Conservation (phyloP, 2,888 invertebrate genomes). For the Idaea dimidiata region DNA sequence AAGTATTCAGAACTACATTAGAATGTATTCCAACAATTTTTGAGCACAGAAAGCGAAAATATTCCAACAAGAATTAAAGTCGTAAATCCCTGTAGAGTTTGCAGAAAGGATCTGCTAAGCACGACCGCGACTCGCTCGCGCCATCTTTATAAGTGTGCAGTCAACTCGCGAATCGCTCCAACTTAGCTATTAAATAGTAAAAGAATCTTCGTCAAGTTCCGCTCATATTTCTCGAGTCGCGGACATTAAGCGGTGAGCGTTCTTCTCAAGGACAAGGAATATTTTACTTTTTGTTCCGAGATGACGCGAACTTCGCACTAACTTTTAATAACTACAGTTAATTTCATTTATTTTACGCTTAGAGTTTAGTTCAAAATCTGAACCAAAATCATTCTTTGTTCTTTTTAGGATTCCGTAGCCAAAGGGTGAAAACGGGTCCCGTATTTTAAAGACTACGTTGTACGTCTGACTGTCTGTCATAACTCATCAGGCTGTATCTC, state of each 20-base stretch:
- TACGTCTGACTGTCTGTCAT: no score
- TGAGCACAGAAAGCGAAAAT: background rate
- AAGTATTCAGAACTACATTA: no score
- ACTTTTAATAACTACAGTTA: background rate
- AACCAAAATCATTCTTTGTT: no score
- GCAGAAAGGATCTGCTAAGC: background rate
- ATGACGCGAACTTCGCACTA: background rate
- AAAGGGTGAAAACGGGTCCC: no score
- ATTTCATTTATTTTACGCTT: background rate
- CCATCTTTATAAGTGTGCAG: background rate
- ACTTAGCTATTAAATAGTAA: background rate
- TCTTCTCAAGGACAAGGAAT: background rate
- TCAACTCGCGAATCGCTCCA: background rate
- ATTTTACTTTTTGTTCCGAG: background rate
- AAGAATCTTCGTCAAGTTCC: background rate
- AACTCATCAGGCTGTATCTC: no score
- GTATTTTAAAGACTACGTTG: no score
- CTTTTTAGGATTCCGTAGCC: no score
- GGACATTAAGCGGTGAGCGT: background rate
- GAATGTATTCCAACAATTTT: no score
- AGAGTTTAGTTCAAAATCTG: background rate
- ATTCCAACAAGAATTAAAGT: background rate
- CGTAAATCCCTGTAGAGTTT: background rate
- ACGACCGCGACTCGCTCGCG: background rate
- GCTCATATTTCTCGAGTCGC: conserved; percentile 1